Conservation (phyloP, 1,140 invertebrate species). For the Cotesia typhae region DNA sequence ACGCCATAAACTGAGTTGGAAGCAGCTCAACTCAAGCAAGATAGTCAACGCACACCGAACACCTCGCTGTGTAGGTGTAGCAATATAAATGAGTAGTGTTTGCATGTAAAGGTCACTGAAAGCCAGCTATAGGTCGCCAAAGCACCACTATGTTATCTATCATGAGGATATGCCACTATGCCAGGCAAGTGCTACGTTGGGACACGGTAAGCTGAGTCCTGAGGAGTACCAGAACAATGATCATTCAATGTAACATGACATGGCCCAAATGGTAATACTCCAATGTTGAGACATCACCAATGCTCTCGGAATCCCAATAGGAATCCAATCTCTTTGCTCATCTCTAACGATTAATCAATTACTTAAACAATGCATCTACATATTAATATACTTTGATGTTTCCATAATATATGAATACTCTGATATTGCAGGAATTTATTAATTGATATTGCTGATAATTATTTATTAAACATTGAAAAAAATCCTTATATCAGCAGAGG, state of each 20-base stretch:
- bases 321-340: constrained; percentile 19
- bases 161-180: constrained; percentile 25
- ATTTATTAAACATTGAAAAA: no score
- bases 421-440: no score
- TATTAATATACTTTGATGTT: background rate
- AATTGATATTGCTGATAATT: no score
- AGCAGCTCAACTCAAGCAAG: no score
- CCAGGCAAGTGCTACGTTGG: constrained; percentile 8
- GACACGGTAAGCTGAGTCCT: constrained; percentile 17
- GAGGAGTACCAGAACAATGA: constrained; percentile 27
- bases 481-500: no score
- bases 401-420: background rate
- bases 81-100: no score
- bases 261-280: constrained; percentile 22
- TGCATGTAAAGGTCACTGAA: background rate
- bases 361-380: background rate
- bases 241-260: constrained; percentile 26
- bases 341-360: constrained; percentile 21
- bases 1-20: constrained; percentile 3
- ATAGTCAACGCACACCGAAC: no score
- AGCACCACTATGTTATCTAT: constrained; percentile 20
- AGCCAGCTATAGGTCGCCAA: background rate
- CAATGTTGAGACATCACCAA: background rate
- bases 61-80: no score
- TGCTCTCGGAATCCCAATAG: background rate